These are phyloP conservation scores for Accipiter cooperii DNA, from an alignment of 2,113 vertebrate species.

Conservation along the genomic window DNA sequence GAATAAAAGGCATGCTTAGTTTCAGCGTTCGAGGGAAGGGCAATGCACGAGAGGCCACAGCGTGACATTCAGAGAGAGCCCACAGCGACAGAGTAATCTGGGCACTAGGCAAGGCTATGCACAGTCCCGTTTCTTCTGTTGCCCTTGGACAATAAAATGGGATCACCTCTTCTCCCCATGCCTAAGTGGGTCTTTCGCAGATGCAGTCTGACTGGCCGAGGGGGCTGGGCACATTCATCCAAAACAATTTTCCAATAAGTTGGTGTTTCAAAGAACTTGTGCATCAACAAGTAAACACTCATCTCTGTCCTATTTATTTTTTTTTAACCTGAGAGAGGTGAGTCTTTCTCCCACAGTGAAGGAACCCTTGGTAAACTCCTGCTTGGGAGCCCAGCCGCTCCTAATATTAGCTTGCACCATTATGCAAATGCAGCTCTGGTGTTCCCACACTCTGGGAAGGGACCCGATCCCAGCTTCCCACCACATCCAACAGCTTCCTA, in stretches of 20 bases:
- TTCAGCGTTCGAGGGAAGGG: background rate
- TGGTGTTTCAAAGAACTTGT: background rate
- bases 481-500: background rate
- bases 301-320: background rate
- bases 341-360: background rate
- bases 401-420: background rate
- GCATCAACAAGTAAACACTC: background rate
- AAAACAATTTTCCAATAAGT: background rate
- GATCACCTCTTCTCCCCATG: background rate
- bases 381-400: background rate
- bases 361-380: background rate
- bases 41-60: fast-evolving
- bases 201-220: background rate
- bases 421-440: background rate
- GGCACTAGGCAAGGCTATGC: background rate
- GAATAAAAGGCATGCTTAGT: background rate
- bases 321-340: background rate
- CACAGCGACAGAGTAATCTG: too few relatives aligned
- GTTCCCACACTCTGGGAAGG: background rate
- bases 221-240: fast-evolving
- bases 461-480: background rate
- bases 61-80: background rate
- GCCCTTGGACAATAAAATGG: background rate
- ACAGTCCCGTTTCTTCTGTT: background rate
- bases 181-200: background rate